Evolutionary conservation across 2,113 vertebrate species (phyloP).

Genomic region (Notiomystis cincta): DNA sequence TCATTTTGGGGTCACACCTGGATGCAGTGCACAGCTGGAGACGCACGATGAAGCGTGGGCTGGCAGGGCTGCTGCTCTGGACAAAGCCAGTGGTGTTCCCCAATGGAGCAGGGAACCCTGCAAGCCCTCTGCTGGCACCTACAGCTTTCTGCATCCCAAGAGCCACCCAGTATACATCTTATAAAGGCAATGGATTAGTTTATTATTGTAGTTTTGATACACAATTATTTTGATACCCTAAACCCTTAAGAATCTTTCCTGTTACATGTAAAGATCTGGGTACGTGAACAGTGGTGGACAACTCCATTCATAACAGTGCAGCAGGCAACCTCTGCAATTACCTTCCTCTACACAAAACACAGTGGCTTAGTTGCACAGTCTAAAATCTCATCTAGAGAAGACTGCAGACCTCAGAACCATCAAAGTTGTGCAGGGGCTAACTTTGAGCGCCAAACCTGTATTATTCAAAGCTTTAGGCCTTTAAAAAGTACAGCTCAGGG

Average conservation of each 20-base stretch:
- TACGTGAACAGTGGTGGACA: not conserved
- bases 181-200: not conserved
- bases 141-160: not conserved
- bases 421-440: not conserved
- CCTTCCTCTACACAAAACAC: not conserved
- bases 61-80: rapidly evolving
- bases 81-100: not conserved
- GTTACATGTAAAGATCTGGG: not conserved
- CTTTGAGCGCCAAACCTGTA: not conserved
- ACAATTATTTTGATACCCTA: not conserved
- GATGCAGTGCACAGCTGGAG: not conserved
- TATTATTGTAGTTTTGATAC: not conserved
- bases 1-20: not conserved
- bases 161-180: not conserved
- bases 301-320: not conserved
- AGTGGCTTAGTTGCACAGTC: not conserved
- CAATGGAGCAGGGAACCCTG: not conserved
- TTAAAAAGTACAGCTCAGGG: not conserved
- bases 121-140: constrained; percentile 5
- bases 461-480: not conserved
- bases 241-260: not conserved
- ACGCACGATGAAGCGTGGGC: rapidly evolving
- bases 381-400: not conserved
- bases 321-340: not conserved
- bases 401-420: not conserved